These are phyloP conservation scores for Platanista minor DNA, from an alignment of 2,113 vertebrate genomes.

Conservation along the genomic window DNA sequence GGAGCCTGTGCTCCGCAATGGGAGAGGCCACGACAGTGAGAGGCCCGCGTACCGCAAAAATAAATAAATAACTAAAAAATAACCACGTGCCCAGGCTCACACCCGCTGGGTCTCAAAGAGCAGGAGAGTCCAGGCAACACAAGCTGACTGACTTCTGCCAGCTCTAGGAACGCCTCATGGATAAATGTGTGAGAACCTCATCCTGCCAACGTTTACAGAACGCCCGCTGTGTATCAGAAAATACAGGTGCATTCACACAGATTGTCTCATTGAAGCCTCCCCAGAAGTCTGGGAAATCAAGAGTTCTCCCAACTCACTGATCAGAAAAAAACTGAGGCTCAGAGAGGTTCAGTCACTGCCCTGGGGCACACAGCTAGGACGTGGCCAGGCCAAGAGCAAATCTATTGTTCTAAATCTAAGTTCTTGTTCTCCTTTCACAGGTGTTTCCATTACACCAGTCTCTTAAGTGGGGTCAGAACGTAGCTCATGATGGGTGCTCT, in stretches of 20 bases:
- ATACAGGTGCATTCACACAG: accelerated
- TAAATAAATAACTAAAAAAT: no score
- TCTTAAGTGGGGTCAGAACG: background rate
- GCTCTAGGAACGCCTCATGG: background rate
- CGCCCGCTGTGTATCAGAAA: background rate
- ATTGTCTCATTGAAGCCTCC: background rate
- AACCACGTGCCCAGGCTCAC: background rate
- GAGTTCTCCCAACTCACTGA: background rate
- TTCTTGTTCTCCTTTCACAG: background rate
- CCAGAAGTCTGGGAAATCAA: background rate
- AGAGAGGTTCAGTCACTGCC: background rate
- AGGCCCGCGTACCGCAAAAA: no score
- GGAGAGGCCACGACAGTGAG: no score
- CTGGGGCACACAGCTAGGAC: background rate
- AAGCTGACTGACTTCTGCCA: background rate
- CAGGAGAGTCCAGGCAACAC: no score
- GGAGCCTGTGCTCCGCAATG: no score
- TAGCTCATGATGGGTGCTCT: background rate
- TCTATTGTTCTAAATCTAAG: background rate
- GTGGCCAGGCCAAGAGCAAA: background rate
- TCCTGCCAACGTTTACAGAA: background rate
- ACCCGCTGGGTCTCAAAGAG: background rate
- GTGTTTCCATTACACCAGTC: background rate
- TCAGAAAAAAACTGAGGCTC: background rate
- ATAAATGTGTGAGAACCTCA: background rate